phyloP scores from a whole-genome alignment of 2,113 vertebrate genomes.

The Symphodus melops region DNA sequence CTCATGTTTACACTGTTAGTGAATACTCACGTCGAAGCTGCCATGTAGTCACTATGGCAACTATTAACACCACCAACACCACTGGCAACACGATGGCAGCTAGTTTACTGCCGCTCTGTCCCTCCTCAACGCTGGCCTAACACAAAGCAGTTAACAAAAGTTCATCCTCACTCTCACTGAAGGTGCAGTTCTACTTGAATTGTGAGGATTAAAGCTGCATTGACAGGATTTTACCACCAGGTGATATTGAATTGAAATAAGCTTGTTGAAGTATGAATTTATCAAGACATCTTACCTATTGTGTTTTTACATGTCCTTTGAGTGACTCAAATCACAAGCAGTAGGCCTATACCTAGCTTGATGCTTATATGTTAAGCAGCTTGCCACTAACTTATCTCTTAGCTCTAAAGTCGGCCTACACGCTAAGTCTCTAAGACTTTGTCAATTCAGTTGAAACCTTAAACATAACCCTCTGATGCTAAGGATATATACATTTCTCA shows the following conservation, averaged over 20 bases:
- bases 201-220: background rate
- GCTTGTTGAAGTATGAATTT: background rate
- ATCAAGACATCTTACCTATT: background rate
- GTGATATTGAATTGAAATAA: background rate
- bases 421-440: too few species aligned
- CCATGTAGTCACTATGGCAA: constrained; percentile 41
- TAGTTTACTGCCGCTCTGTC: constrained; percentile 1
- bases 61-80: constrained; percentile 48
- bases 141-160: constrained; percentile 11
- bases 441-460: too few species aligned
- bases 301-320: too few species aligned
- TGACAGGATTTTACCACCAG: background rate
- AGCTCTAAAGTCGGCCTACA: too few species aligned
- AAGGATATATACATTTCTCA: too few species aligned
- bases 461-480: too few species aligned
- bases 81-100: constrained; percentile 64
- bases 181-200: background rate
- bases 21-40: constrained; percentile 65
- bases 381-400: too few species aligned
- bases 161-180: background rate
- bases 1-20: background rate
- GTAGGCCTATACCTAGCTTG: too few species aligned
- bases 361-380: too few species aligned
- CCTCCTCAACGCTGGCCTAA: constrained; percentile 35
- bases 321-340: too few species aligned